Percentiles rank a stretch among this genome's conserved stretches.
Evolutionary conservation across 2,888 invertebrate species (phyloP).

Genomic region (Pyralis farinalis): DNA sequence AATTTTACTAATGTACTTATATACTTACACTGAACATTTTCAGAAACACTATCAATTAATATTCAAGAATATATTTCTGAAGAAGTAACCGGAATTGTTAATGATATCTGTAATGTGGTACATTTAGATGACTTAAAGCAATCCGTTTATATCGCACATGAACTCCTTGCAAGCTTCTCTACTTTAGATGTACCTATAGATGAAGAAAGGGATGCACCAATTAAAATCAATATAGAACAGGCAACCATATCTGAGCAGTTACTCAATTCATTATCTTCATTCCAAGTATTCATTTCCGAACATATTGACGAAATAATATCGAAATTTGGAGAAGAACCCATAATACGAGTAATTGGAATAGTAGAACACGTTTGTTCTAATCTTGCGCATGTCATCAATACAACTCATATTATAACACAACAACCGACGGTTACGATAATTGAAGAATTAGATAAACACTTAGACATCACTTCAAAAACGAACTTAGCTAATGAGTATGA

Average conservation of each 20-base stretch:
- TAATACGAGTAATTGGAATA: no score
- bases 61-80: background rate
- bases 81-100: background rate
- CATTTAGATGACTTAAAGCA: background rate
- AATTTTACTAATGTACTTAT: no score
- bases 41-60: constrained; percentile 1
- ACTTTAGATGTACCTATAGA: background rate
- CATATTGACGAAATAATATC: no score
- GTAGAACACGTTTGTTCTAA: no score
- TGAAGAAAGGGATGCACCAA: background rate
- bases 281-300: background rate
- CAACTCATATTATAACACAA: no score
- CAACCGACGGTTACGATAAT: no score
- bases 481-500: no score
- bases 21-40: background rate
- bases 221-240: background rate
- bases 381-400: no score
- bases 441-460: no score
- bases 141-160: background rate
- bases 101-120: background rate
- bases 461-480: no score
- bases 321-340: no score
- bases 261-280: background rate
- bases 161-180: background rate
- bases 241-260: background rate